These are phyloP conservation scores for Dipodomys ordii DNA, from an alignment of 2,113 vertebrate species.

Conservation along the genomic window DNA sequence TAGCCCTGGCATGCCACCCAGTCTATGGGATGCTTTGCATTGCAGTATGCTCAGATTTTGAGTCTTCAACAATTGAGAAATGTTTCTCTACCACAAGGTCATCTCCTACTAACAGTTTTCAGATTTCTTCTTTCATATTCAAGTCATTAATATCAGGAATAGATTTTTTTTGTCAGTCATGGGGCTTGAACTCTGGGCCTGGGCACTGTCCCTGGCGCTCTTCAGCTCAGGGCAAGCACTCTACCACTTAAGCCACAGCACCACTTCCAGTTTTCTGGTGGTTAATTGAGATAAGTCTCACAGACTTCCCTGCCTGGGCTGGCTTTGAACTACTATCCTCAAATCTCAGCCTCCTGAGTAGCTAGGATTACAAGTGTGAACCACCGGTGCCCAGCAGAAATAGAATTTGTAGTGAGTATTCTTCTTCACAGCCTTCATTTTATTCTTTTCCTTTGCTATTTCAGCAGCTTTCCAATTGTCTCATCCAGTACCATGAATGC, in stretches of 20 bases:
- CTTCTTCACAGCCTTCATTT: neutral
- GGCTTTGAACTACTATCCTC: no score
- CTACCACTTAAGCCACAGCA: no score
- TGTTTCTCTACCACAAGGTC: neutral
- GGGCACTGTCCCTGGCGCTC: no score
- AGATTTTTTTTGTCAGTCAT: no score
- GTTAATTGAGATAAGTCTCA: no score
- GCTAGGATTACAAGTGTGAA: no score
- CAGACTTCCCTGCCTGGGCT: no score
- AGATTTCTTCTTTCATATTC: neutral
- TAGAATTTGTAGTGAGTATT: neutral
- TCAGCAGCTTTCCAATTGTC: neutral
- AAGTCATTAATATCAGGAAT: neutral
- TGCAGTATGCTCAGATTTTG: neutral
- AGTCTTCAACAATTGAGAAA: neutral
- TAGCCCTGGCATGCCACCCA: neutral
- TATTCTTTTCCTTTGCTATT: conserved; percentile 1
- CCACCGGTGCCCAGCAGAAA: neutral
- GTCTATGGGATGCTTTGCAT: neutral
- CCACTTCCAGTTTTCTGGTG: no score
- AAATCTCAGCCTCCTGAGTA: no score
- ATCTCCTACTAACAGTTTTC: neutral
- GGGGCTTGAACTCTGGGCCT: no score
- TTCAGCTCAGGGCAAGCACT: no score
- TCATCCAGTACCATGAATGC: neutral